phyloP scores from a whole-genome alignment of 2,888 invertebrate genomes.

The Epinotia bilunana region DNA sequence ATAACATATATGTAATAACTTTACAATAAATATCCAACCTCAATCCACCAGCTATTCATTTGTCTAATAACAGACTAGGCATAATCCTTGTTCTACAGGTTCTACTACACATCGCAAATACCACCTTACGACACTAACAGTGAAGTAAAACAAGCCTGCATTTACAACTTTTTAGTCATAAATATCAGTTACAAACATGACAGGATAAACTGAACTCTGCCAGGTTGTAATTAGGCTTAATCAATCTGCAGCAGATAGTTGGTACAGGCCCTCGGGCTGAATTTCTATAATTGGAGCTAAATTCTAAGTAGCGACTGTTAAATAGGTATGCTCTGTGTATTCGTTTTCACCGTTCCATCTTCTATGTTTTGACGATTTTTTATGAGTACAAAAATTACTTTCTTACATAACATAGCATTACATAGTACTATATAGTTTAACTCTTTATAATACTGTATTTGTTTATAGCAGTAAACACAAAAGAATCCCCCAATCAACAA shows the following conservation, averaged over 20 bases:
- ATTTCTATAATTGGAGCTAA: constrained; percentile 18
- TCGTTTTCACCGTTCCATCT: no score
- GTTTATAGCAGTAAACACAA: no score
- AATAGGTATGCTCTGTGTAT: no score
- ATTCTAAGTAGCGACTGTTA: neutral
- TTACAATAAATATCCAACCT: neutral
- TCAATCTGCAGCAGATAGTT: constrained; percentile 28
- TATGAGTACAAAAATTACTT: no score
- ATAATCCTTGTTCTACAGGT: neutral
- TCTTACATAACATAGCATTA: no score
- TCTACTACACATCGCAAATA: constrained; percentile 2
- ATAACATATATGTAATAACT: neutral
- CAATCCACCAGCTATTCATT: constrained; percentile 42
- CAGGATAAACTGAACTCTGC: constrained; percentile 28
- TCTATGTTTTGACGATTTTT: no score
- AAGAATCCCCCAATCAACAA: no score
- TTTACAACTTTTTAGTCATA: neutral
- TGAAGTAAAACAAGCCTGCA: neutral
- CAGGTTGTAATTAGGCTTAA: constrained; percentile 28
- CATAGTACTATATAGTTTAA: no score
- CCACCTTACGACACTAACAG: constrained; percentile 7
- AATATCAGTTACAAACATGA: constrained; percentile 14
- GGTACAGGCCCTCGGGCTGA: neutral
- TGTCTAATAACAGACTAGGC: constrained; percentile 45
- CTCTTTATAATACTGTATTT: no score